Conservation (phyloP, 2,113 vertebrate genomes). For the Tenebrosternarchus preto region DNA sequence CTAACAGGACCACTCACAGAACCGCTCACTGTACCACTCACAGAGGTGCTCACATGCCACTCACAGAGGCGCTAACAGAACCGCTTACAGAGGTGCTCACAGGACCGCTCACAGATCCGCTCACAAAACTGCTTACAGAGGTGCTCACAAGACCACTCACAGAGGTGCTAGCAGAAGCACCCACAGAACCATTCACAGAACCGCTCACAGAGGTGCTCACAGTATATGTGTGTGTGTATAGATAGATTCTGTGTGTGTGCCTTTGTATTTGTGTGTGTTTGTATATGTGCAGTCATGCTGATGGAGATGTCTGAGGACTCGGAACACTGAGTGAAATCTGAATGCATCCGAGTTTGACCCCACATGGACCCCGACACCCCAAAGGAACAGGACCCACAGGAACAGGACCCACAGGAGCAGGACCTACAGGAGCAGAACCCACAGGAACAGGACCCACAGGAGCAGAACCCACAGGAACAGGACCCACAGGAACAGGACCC, state of each 20-base stretch:
- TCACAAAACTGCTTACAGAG: not conserved
- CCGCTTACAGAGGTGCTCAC: too few relatives aligned
- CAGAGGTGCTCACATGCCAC: too few relatives aligned
- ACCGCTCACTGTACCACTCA: too few relatives aligned
- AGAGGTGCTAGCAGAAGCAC: not conserved
- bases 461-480: too few relatives aligned
- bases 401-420: too few relatives aligned
- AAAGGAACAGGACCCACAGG: conserved; percentile 15
- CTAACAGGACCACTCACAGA: not conserved
- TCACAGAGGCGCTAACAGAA: not conserved
- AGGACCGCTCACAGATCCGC: not conserved
- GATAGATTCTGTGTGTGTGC: not conserved
- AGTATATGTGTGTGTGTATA: not conserved
- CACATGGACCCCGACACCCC: conserved; percentile 16
- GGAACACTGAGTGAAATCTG: not conserved
- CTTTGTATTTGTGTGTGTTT: not conserved
- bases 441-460: too few relatives aligned
- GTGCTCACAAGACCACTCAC: not conserved
- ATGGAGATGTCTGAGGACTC: not conserved
- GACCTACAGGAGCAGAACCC: too few relatives aligned
- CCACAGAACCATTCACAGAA: not conserved
- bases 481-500: too few relatives aligned
- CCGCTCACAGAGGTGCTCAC: not conserved
- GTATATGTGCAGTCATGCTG: not conserved
- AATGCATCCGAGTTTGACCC: conserved; percentile 22